Conservation (phyloP, 2,888 invertebrate species). For the Thyatira batis region DNA sequence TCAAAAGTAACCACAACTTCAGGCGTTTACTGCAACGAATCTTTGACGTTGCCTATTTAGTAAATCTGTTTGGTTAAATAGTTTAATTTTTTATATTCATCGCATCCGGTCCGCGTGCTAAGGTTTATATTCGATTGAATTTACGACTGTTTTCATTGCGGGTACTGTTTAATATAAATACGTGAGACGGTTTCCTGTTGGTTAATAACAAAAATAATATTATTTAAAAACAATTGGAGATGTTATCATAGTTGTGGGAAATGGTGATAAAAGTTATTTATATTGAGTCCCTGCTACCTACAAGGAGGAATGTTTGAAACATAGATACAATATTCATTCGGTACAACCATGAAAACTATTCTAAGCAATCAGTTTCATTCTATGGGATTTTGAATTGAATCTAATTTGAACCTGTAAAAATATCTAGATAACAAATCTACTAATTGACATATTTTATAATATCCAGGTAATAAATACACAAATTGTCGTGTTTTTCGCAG, state of each 20-base stretch:
- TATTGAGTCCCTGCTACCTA: background rate
- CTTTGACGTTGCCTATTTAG: constrained; percentile 62
- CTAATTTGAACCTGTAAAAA: too few relatives aligned
- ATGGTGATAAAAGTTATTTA: background rate
- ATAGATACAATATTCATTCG: background rate
- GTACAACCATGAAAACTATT: background rate
- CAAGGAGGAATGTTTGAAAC: background rate
- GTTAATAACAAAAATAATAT: constrained; percentile 71
- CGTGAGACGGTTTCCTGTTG: constrained; percentile 72
- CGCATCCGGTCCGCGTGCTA: constrained; percentile 64
- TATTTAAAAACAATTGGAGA: constrained; percentile 72
- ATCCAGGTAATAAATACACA: too few relatives aligned
- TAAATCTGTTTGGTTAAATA: constrained; percentile 63
- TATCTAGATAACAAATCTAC: too few relatives aligned
- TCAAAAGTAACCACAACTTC: constrained; percentile 66
- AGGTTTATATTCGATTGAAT: constrained; percentile 77
- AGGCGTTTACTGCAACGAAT: constrained; percentile 36
- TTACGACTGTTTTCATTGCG: constrained; percentile 81
- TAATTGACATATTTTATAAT: too few relatives aligned
- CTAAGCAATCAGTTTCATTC: too few relatives aligned
- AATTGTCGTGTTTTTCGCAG: too few relatives aligned
- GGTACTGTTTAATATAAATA: constrained; percentile 79
- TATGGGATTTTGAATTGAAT: too few relatives aligned
- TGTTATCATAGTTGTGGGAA: constrained; percentile 39
- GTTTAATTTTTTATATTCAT: constrained; percentile 69